A percentile compares a stretch with the other conserved stretches of the same genome.
Conservation (phyloP, 2,113 vertebrate species). For the Menura novaehollandiae region DNA sequence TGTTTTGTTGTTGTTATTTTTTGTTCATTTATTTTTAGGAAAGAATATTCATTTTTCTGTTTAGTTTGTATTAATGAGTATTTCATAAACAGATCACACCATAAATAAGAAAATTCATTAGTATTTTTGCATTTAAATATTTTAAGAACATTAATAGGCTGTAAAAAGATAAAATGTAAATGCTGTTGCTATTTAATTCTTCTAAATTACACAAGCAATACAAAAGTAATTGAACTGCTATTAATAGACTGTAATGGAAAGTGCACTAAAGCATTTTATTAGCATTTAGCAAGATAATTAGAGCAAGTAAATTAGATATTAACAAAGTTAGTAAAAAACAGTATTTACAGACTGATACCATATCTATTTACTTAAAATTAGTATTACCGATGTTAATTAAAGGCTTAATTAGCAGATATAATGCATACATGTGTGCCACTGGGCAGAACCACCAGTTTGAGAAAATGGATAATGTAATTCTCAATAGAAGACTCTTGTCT, state of each 20-base stretch:
- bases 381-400: slow-evolving; percentile 15
- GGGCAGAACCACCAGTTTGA: not conserved
- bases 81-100: not conserved
- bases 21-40: not conserved
- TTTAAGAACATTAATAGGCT: not conserved
- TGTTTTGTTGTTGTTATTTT: not conserved
- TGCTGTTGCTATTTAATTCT: not conserved
- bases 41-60: not conserved
- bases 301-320: slow-evolving; percentile 15
- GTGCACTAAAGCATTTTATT: slow-evolving; percentile 15
- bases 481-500: not conserved
- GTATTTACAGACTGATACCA: slow-evolving; percentile 1
- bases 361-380: not conserved
- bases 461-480: not conserved
- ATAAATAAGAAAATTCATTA: not conserved
- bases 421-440: not conserved
- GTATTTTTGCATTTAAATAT: slow-evolving; percentile 4
- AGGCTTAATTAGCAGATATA: slow-evolving; percentile 4
- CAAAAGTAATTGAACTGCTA: slow-evolving; percentile 29
- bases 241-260: slow-evolving; percentile 19
- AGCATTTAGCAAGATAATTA: slow-evolving; percentile 26
- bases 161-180: not conserved
- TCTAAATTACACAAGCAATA: slow-evolving; percentile 24
- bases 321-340: not conserved
- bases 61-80: not conserved